A percentile compares a stretch with the other conserved stretches of the same genome.
These are phyloP conservation scores for Triplophysa tibetana DNA, from an alignment of 2,113 vertebrate genomes.

Conservation along the genomic window DNA sequence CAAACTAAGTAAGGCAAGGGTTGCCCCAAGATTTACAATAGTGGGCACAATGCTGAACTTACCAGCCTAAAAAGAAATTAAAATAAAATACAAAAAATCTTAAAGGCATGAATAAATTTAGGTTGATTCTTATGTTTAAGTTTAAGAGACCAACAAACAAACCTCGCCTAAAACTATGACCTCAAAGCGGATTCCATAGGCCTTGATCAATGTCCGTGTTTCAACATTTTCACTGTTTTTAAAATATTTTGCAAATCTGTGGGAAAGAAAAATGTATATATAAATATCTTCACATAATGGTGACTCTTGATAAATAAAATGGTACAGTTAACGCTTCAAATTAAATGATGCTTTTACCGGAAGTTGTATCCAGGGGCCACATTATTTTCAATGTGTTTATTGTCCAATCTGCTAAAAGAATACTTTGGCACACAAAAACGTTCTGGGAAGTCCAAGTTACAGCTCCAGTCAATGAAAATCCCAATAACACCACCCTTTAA, in stretches of 20 bases:
- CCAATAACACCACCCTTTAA: conserved; percentile 83
- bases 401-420: conserved; percentile 82
- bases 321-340: not conserved
- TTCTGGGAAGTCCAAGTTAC: conserved; percentile 75
- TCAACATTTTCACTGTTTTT: conserved; percentile 60
- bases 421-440: conserved; percentile 79
- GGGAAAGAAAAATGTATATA: not conserved
- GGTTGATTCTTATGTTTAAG: not conserved
- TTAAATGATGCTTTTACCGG: conserved; percentile 66
- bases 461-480: conserved; percentile 64
- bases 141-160: not conserved
- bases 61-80: conserved; percentile 72
- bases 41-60: conserved; percentile 84
- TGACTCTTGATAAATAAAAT: not conserved
- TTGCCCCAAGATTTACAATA: conserved; percentile 84
- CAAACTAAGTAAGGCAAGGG: conserved; percentile 78
- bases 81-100: not conserved
- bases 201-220: conserved; percentile 78
- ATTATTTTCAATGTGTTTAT: conserved; percentile 71
- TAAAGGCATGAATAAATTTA: not conserved
- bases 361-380: conserved; percentile 87
- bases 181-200: conserved; percentile 84
- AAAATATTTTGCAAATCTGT: conserved; percentile 84
- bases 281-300: not conserved
- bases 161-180: conserved; percentile 85